Base-by-base conservation (phyloP, 2,888 invertebrate genomes). In the Globia sparganii region DNA sequence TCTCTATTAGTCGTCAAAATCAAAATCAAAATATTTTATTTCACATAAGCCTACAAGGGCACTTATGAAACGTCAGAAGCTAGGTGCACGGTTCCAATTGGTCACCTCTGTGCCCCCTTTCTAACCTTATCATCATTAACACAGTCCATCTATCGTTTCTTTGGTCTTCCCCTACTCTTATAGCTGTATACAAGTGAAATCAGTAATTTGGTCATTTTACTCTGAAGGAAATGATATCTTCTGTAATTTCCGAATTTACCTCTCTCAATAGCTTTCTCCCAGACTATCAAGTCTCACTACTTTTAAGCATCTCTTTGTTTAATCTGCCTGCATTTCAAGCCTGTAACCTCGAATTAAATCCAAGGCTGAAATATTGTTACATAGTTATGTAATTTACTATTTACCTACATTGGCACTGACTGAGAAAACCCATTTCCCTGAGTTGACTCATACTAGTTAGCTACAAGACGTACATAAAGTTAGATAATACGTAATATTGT, bases 341-440 rank as follows among this genome's bases (percentile, higher is more conserved):
- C 28, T 56, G 21, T 53, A 74, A 66, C 43, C 62, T 80, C 53
- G 58, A 56, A 56, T 13, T 25, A 49, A 72, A 62, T 28, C 0
- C 67, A 58, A 82, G 53, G 46, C 31, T 78, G 31, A 64, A 59
- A 73, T 34, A 61, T 43, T 37, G 9, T 69, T 37, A 28, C 34
- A 40, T 53, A n/a, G 40, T 83, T 78, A 68, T 68, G 46, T 28
- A 64, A 83, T 62, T 62, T 0, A 62, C 18, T 53, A 46, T 83
- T 61, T 56, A 83, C 67, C 34, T 65, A 61, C 18, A 58, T 37
- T 61, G 61, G 34, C 61, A 61, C 58, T 68, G 69, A 75, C 71
- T 65, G 65, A 71, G 72, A 69, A 75, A 80, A 76, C 13, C 46
- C 67, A 76, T 84, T 80, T 84, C 49, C 77, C 69, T 25, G 28